phyloP scores from a whole-genome alignment of 2,113 vertebrate genomes.

The Gasterosteus aculeatus region DNA sequence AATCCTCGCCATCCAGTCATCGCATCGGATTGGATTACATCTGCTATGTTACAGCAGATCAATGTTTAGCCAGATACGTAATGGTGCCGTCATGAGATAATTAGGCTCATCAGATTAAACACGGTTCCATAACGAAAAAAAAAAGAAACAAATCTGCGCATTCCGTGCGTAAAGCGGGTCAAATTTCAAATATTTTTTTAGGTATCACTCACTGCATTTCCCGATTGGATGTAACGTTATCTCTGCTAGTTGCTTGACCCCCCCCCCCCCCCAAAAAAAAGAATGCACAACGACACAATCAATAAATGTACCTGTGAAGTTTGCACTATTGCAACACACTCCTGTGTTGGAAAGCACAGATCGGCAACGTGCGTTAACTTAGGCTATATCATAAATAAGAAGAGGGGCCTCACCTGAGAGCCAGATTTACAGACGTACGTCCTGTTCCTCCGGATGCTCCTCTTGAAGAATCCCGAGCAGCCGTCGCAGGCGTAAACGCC shows the following conservation, averaged over 20 bases:
- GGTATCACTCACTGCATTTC: background rate
- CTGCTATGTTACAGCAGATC: slow-evolving; percentile 73
- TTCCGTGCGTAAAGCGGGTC: slow-evolving; percentile 30
- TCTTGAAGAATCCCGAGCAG: slow-evolving; percentile 98
- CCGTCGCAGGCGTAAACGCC: slow-evolving; percentile 98
- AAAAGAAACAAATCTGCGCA: slow-evolving; percentile 17
- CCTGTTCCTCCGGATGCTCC: slow-evolving; percentile 96
- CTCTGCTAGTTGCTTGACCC: background rate
- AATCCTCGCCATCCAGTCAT: slow-evolving; percentile 73
- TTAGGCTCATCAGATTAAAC: slow-evolving; percentile 68
- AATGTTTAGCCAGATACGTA: slow-evolving; percentile 62
- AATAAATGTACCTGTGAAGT: background rate
- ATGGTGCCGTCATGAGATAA: slow-evolving; percentile 69
- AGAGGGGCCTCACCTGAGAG: slow-evolving; percentile 87
- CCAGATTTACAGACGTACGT: slow-evolving; percentile 99
- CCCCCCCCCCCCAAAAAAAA: background rate
- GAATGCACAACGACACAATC: background rate
- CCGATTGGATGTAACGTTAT: background rate
- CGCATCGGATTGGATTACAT: slow-evolving; percentile 85
- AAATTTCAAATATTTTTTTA: no score
- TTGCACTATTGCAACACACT: background rate
- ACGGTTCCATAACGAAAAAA: background rate
- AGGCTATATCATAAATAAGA: background rate
- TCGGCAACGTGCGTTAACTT: background rate
- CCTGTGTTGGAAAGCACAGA: no score